phyloP scores from a whole-genome alignment of 2,888 invertebrate genomes.

The Apodemia zela region DNA sequence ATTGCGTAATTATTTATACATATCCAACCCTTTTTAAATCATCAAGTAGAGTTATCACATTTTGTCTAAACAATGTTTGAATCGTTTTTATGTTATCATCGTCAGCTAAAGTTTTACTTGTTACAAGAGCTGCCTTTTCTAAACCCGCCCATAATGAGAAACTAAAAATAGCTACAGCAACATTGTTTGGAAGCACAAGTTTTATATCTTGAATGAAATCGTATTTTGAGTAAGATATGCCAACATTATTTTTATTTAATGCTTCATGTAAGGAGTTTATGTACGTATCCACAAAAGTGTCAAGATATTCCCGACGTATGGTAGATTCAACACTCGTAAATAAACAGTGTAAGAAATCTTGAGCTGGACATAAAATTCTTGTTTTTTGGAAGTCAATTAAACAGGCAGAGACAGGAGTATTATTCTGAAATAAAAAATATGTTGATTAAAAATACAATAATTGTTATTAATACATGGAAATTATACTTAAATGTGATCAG shows the following conservation, averaged over 20 bases:
- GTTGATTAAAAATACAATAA: conserved; percentile 2
- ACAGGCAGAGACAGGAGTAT: conserved; percentile 27
- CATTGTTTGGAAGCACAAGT: conserved; percentile 23
- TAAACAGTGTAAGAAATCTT: conserved; percentile 28
- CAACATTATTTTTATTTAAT: conserved; percentile 19
- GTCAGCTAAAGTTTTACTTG: conserved; percentile 25
- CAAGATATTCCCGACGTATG: conserved; percentile 18
- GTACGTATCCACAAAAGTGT: conserved; percentile 23
- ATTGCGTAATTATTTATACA: background rate
- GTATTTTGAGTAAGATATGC: conserved; percentile 23
- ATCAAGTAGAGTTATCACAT: background rate
- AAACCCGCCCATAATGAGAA: conserved; percentile 31
- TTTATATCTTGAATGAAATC: conserved; percentile 28
- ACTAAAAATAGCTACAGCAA: conserved; percentile 24
- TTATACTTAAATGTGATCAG: no score
- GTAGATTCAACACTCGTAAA: conserved; percentile 21
- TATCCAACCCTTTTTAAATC: background rate
- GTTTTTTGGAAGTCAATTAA: conserved; percentile 31
- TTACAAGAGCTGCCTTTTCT: conserved; percentile 23
- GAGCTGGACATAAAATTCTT: conserved; percentile 28
- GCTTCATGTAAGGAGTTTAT: conserved; percentile 20
- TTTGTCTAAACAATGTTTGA: background rate
- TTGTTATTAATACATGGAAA: background rate
- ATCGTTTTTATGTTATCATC: background rate
- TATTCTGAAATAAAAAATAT: conserved; percentile 27